Conservation (phyloP, 2,113 vertebrate species). For the Sakesphorus luctuosus region DNA sequence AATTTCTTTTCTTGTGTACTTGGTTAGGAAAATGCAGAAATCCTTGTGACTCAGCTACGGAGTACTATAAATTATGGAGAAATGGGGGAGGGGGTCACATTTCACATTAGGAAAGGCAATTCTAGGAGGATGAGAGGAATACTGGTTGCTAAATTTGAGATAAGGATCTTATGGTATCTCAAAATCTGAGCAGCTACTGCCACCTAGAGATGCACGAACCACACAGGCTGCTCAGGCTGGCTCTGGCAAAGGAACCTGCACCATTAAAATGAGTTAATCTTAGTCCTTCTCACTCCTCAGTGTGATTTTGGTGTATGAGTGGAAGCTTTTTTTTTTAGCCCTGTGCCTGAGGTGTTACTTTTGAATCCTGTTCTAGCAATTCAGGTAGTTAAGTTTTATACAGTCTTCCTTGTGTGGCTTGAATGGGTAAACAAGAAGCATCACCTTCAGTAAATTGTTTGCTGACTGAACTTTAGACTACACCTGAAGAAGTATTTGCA, state of each 20-base stretch:
- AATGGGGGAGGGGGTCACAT: constrained; percentile 54
- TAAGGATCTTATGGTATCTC: constrained; percentile 16
- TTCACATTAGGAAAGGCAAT: constrained; percentile 51
- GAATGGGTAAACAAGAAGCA: neutral
- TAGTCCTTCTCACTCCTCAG: neutral
- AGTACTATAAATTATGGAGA: constrained; percentile 68
- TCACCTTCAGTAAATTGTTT: neutral
- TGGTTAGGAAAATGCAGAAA: constrained; percentile 48
- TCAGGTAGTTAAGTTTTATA: neutral
- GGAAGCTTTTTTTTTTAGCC: neutral
- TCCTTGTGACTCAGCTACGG: constrained; percentile 53
- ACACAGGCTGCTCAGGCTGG: neutral
- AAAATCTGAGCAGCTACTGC: constrained; percentile 64
- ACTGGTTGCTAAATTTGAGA: constrained; percentile 49
- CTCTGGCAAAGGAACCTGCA: neutral
- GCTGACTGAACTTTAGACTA: neutral
- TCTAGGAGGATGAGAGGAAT: constrained; percentile 32
- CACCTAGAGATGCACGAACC: constrained; percentile 63
- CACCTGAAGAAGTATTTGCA: constrained; percentile 7
- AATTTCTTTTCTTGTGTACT: constrained; percentile 51
- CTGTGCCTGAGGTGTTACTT: neutral
- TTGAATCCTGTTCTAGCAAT: neutral
- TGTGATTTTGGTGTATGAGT: neutral
- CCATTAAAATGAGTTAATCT: neutral
- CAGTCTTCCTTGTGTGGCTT: neutral